Base-by-base conservation (phyloP, 1,140 invertebrate species). In the Caenorhabditis remanei region DNA sequence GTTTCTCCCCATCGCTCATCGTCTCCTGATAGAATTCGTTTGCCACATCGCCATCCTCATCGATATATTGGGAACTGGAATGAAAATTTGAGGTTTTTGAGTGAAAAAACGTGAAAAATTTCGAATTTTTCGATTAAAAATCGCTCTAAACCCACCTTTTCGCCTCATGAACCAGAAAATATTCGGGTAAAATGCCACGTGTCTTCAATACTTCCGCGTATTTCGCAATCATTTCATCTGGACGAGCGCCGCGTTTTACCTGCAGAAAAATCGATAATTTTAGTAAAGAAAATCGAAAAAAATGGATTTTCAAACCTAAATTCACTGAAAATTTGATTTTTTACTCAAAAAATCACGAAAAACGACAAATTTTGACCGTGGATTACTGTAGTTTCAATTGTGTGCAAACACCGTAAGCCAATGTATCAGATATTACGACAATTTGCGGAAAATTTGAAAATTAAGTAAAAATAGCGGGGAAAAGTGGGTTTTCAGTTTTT, bases 21-120 rank as follows among this genome's bases (percentile, higher is more conserved):
- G 71, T 79, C 21, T 79, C 71, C 46, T 79, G 71, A 50, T 79
- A 79, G 46, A 79, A 79, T n/a, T 79, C 71, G 46, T 79, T 79
- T 24, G 71, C 71, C 46, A 79, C 71, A n/a, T 79, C 71, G 24
- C 71, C 71, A 13, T 79, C 71, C 46, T 79, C 71, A 50, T 79
- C 71, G 71, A 79, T 79, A 24, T 79, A 79, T 24, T 79, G 71
- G 16, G 71, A 79, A 13, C 71, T 79, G 43, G 24, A 71, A 32
- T 0, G 32, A 32, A 32, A 32, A 1, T 32, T 0, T 32, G 0
- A 2, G 32, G 2, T 32, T 32, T 32, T 32, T 32, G 32, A 32
- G 32, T 32, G 32, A 32, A 32, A 32, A 32, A 32, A 1, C 0
- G 32, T 32, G 2, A 32, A 32, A 32, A 32, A 32, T 32, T 32